Conservation (phyloP, 2,888 invertebrate species). For the Tanypteryx hageni region DNA sequence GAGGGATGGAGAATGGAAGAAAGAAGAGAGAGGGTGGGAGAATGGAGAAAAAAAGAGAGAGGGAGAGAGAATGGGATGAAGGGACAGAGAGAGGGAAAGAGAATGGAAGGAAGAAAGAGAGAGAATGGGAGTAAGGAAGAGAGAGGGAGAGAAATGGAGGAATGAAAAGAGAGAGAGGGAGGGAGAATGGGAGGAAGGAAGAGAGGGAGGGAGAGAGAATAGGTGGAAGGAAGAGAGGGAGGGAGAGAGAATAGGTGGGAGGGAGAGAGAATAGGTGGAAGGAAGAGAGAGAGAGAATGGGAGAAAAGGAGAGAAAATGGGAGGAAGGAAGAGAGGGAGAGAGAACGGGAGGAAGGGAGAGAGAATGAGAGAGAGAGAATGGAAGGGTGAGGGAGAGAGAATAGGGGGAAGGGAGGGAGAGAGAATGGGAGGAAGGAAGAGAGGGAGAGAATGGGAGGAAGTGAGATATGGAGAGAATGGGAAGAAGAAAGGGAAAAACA, state of each 20-base stretch:
- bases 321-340: slow-evolving; percentile 1
- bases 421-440: not conserved
- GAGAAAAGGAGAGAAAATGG: not conserved
- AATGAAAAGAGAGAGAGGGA: not conserved
- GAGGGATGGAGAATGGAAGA: not conserved
- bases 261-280: slow-evolving; percentile 22
- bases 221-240: too few relatives aligned
- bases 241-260: too few relatives aligned
- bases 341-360: not conserved
- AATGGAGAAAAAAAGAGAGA: not conserved
- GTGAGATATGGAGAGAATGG: not conserved
- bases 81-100: not conserved
- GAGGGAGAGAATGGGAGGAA: not conserved
- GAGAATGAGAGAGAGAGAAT: not conserved
- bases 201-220: too few relatives aligned
- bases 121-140: not conserved
- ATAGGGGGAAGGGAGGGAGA: not conserved
- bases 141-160: slow-evolving; percentile 12
- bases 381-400: not conserved
- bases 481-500: not conserved
- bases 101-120: not conserved
- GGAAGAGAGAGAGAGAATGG: not conserved
- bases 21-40: not conserved
- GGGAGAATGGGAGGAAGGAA: too few relatives aligned
- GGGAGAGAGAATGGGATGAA: not conserved